Percentiles rank a stretch among this genome's conserved stretches.
phyloP scores from a whole-genome alignment of 2,888 invertebrate genomes.

The Eupithecia exiguata region DNA sequence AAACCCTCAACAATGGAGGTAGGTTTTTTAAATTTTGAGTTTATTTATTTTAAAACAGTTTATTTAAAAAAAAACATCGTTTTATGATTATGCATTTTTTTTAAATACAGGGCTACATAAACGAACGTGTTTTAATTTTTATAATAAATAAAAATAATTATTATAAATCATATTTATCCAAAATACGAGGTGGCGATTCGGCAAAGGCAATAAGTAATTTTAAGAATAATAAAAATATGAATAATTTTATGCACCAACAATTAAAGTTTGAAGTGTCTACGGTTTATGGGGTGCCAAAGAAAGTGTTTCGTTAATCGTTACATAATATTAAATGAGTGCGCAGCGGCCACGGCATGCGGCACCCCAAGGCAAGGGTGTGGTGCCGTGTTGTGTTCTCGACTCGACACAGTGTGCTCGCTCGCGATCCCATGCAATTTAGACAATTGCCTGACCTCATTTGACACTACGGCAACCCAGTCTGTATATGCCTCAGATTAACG shows the following conservation, averaged over 20 bases:
- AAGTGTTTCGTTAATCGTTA: conserved; percentile 44
- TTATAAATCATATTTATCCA: background rate
- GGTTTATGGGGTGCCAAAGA: background rate
- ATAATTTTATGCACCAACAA: background rate
- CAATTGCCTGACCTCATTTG: conserved; percentile 26
- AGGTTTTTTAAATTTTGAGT: background rate
- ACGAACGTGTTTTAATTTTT: too few species aligned
- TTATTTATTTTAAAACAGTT: background rate
- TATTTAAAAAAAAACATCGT: background rate
- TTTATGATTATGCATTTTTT: background rate
- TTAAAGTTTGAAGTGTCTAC: background rate
- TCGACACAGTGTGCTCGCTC: conserved; percentile 18
- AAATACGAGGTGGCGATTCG: background rate
- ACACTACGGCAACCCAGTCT: background rate
- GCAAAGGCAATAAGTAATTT: background rate
- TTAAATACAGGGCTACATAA: background rate
- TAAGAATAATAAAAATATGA: background rate
- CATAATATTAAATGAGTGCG: conserved; percentile 57
- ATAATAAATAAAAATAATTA: background rate
- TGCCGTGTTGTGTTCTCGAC: conserved; percentile 2
- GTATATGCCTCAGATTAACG: background rate
- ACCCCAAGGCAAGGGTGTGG: conserved; percentile 25
- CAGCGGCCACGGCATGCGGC: conserved; percentile 44
- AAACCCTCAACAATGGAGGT: conserved; percentile 20
- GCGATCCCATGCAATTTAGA: conserved; percentile 25